Percentiles rank a stretch among this genome's conserved stretches.
Conservation (phyloP, 2,797 vertebrate species). For the Anisognathus igniventris region DNA sequence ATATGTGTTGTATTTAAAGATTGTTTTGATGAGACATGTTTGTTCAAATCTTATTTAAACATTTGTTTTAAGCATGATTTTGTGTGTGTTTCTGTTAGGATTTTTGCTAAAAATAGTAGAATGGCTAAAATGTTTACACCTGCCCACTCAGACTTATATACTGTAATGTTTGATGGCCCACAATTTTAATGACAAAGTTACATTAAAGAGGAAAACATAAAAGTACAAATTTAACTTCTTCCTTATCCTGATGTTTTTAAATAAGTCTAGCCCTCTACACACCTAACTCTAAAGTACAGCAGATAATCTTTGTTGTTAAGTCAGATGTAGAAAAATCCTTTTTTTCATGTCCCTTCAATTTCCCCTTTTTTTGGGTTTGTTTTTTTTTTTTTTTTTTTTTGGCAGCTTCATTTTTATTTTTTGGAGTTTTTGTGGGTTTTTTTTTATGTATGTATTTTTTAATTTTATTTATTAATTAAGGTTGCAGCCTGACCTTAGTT, state of each 20-base stretch:
- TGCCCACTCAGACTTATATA: not conserved
- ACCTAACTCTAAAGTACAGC: not conserved
- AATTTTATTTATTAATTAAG: not conserved
- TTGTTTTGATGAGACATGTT: not conserved
- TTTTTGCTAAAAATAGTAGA: not conserved
- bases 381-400: not conserved
- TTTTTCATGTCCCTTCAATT: not conserved
- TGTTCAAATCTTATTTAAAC: not conserved
- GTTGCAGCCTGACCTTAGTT: not conserved
- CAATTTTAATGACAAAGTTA: not conserved
- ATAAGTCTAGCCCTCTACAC: not conserved
- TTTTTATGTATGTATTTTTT: not conserved
- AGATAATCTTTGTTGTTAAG: not conserved
- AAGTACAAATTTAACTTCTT: not conserved
- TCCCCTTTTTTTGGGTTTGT: not conserved
- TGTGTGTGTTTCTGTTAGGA: not conserved
- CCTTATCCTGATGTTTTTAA: not conserved
- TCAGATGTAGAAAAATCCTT: not conserved
- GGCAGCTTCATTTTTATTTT: not conserved
- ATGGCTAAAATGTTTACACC: not conserved
- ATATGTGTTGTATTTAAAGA: not conserved
- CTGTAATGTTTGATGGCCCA: not conserved
- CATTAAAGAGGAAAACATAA: not conserved
- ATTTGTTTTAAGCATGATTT: not conserved
- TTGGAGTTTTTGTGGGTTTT: fast-evolving